Conservation (phyloP, 2,888 invertebrate species). For the Argyresthia goedartella region DNA sequence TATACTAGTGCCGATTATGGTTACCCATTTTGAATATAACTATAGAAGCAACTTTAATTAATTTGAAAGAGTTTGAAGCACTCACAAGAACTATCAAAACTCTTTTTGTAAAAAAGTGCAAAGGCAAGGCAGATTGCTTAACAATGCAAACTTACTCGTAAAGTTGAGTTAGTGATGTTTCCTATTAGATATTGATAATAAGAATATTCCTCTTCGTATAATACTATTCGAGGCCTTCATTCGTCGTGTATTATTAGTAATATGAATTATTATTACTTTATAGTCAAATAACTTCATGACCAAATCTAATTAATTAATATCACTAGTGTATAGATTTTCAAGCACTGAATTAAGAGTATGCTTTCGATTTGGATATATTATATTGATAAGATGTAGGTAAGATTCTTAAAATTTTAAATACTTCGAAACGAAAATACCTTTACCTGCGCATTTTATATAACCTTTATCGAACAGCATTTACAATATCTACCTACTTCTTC, state of each 20-base stretch:
- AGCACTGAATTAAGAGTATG: constrained; percentile 26
- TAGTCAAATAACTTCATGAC: constrained; percentile 34
- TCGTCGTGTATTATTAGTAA: constrained; percentile 33
- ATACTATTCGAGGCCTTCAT: constrained; percentile 61
- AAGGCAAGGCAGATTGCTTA: too few species aligned
- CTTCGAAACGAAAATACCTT: neutral
- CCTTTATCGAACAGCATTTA: neutral
- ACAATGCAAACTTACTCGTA: too few species aligned
- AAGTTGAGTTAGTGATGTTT: too few species aligned
- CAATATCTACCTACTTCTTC: neutral
- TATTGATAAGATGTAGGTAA: neutral
- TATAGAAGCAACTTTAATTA: too few species aligned
- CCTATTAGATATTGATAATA: constrained; percentile 28
- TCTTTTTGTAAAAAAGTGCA: too few species aligned
- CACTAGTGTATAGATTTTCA: constrained; percentile 36
- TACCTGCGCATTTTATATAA: constrained; percentile 1
- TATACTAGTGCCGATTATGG: too few species aligned
- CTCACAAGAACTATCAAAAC: too few species aligned
- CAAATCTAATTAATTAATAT: constrained; percentile 42
- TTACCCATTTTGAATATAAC: too few species aligned
- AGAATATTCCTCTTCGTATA: constrained; percentile 31
- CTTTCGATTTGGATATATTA: neutral
- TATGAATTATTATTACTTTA: constrained; percentile 10
- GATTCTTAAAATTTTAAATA: constrained; percentile 1
- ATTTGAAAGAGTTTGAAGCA: too few species aligned